Evolutionary conservation across 2,888 invertebrate species (phyloP).

Genomic region (Protophormia terraenovae): DNA sequence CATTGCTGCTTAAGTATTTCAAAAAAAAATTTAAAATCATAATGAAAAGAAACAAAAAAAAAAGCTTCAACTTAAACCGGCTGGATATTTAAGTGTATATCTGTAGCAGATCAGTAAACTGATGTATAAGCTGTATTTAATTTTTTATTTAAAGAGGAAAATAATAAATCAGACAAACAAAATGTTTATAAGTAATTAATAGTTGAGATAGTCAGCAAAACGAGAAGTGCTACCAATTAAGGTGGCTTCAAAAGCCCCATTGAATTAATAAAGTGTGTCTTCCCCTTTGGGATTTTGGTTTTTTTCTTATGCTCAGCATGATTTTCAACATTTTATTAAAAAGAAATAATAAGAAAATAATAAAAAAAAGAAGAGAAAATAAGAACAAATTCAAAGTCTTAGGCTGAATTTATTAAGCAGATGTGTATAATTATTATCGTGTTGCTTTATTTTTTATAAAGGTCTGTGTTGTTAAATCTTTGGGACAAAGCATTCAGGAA

Average conservation of each 20-base stretch:
- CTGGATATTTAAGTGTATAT: constrained; percentile 17
- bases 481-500: background rate
- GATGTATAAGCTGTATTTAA: constrained; percentile 21
- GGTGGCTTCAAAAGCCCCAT: constrained; percentile 38
- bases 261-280: constrained; percentile 19
- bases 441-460: background rate
- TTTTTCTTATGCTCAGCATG: constrained; percentile 2
- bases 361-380: too few relatives aligned
- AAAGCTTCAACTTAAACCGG: constrained; percentile 35
- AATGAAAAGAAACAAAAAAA: background rate
- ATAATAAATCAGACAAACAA: constrained; percentile 52
- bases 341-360: constrained; percentile 23
- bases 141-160: background rate
- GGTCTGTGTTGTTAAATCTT: background rate
- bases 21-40: background rate
- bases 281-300: constrained; percentile 9
- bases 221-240: constrained; percentile 62
- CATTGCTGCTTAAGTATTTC: background rate
- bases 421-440: constrained; percentile 41
- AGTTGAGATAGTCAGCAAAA: constrained; percentile 42
- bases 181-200: constrained; percentile 61
- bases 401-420: constrained; percentile 52
- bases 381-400: constrained; percentile 29
- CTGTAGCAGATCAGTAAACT: constrained; percentile 35
- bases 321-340: constrained; percentile 45